Conservation (phyloP, 92 coral and sea anemone species). For the Porites divaricata region DNA sequence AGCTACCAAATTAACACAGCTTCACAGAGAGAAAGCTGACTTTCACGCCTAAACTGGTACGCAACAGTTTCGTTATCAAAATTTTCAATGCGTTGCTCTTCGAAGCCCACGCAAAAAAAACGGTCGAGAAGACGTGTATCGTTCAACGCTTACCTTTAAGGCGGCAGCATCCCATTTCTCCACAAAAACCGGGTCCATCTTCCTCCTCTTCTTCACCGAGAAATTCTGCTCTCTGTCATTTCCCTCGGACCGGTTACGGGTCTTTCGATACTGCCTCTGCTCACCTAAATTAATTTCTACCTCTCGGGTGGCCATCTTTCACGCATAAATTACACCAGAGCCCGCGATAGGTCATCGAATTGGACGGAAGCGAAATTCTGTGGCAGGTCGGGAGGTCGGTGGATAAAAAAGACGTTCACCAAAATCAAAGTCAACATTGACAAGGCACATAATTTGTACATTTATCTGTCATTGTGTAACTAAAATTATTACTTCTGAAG, state of each 20-base stretch:
- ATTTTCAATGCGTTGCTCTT: neutral
- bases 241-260: slow-evolving; percentile 25
- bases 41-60: neutral
- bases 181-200: slow-evolving; percentile 78
- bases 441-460: neutral
- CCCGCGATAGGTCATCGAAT: slow-evolving; percentile 19
- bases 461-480: neutral
- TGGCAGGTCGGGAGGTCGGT: too few species aligned
- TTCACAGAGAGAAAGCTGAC: neutral
- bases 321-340: slow-evolving; percentile 30
- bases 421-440: neutral
- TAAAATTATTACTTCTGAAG: neutral
- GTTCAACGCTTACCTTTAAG: slow-evolving; percentile 67
- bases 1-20: neutral
- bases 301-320: slow-evolving; percentile 75
- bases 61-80: slow-evolving; percentile 13
- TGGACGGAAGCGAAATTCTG: neutral
- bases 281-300: slow-evolving; percentile 60
- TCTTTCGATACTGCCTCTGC: slow-evolving; percentile 35
- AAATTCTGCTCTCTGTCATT: slow-evolving; percentile 33
- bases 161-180: slow-evolving; percentile 95
- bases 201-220: slow-evolving; percentile 52
- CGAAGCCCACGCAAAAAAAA: slow-evolving; percentile 30
- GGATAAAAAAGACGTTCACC: neutral
- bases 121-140: neutral